phyloP scores from a whole-genome alignment of 2,888 invertebrate species.

The Acanthococcus lagerstroemiae region DNA sequence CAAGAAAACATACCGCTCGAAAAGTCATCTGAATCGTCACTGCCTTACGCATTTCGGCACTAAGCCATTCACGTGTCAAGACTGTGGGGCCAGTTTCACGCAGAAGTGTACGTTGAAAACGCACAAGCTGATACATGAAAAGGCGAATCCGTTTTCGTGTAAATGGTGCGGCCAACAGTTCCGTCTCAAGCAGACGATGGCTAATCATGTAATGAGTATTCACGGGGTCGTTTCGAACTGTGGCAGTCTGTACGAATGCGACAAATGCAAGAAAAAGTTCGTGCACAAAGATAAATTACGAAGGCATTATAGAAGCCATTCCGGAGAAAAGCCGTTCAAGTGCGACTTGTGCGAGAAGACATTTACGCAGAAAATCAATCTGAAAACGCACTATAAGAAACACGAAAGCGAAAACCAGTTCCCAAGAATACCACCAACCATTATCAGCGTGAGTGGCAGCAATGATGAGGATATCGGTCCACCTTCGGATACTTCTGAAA shows the following conservation, averaged over 20 bases:
- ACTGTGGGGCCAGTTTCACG: constrained; percentile 36
- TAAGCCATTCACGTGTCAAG: constrained; percentile 37
- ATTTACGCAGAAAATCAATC: constrained; percentile 37
- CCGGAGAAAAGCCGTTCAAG: constrained; percentile 34
- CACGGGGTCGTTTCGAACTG: constrained; percentile 31
- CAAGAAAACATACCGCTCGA: constrained; percentile 34
- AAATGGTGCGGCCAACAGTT: constrained; percentile 36
- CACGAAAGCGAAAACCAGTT: constrained; percentile 28
- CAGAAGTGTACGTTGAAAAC: constrained; percentile 32
- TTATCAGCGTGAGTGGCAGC: not conserved
- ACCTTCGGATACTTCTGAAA: not conserved
- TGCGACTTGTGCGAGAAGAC: constrained; percentile 34
- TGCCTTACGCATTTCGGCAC: constrained; percentile 36
- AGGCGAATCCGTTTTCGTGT: constrained; percentile 35
- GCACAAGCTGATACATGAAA: constrained; percentile 35
- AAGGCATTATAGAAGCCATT: constrained; percentile 37
- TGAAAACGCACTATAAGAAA: constrained; percentile 36
- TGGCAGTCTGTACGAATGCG: constrained; percentile 33
- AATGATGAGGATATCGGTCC: not conserved
- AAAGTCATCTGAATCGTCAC: constrained; percentile 35
- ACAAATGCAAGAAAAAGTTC: constrained; percentile 37
- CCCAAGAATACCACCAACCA: not conserved
- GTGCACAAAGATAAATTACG: constrained; percentile 35
- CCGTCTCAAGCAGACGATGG: constrained; percentile 35
- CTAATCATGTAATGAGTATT: constrained; percentile 36